A percentile compares a stretch with the other conserved stretches of the same genome.
These are phyloP conservation scores for Drosophila peninsularis DNA, from an alignment of 2,888 invertebrate genomes.

Conservation along the genomic window DNA sequence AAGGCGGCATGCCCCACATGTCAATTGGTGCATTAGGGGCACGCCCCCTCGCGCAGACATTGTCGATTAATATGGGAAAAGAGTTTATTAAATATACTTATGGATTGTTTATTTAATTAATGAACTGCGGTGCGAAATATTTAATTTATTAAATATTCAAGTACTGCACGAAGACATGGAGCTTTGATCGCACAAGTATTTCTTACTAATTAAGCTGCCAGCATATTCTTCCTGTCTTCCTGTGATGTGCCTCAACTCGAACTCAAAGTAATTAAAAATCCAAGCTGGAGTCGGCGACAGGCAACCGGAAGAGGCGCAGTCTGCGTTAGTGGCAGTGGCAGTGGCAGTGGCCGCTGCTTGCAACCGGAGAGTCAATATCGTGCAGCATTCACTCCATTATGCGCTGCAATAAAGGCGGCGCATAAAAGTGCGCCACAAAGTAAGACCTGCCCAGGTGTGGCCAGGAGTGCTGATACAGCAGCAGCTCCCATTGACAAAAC, in stretches of 20 bases:
- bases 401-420: slow-evolving; percentile 51
- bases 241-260: slow-evolving; percentile 23
- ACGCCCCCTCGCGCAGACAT: neutral
- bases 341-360: neutral
- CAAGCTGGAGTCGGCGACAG: slow-evolving; percentile 14
- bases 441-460: slow-evolving; percentile 15
- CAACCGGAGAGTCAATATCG: slow-evolving; percentile 55
- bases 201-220: slow-evolving; percentile 60
- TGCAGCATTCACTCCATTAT: slow-evolving; percentile 63
- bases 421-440: slow-evolving; percentile 66
- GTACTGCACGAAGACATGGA: no score
- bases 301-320: slow-evolving; percentile 4
- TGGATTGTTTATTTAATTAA: slow-evolving; percentile 20
- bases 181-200: slow-evolving; percentile 31
- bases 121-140: slow-evolving; percentile 5
- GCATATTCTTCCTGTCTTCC: slow-evolving; percentile 53
- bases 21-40: slow-evolving; percentile 31
- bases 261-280: slow-evolving; percentile 60
- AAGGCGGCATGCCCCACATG: slow-evolving; percentile 20
- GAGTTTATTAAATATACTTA: slow-evolving; percentile 24
- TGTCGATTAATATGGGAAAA: slow-evolving; percentile 35
- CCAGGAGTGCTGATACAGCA: slow-evolving; percentile 37
- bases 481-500: slow-evolving; percentile 59
- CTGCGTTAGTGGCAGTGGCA: neutral
- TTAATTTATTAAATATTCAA: no score